Evolutionary conservation across 2,797 vertebrate species (phyloP).

Genomic region (Calcarius lapponicus): DNA sequence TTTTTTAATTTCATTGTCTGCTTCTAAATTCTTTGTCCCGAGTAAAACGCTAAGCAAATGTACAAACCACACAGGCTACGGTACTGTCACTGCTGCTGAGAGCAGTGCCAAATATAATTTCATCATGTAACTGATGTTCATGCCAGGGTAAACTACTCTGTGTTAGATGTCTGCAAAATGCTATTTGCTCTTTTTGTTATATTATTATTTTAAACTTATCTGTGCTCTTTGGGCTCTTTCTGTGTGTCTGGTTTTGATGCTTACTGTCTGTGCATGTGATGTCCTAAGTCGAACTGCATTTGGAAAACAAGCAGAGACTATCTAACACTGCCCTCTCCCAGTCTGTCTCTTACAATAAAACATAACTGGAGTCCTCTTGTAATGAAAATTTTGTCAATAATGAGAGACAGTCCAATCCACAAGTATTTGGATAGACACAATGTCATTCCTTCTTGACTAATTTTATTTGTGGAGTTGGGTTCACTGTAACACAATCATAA

Average conservation of each 20-base stretch:
- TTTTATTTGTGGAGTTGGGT: slow-evolving; percentile 56
- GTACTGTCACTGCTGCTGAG: slow-evolving; percentile 28
- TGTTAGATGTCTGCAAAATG: slow-evolving; percentile 63
- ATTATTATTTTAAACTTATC: slow-evolving; percentile 70
- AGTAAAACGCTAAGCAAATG: slow-evolving; percentile 7
- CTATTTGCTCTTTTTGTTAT: slow-evolving; percentile 48
- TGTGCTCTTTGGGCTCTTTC: not conserved
- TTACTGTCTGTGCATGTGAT: not conserved
- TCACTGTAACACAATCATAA: slow-evolving; percentile 42
- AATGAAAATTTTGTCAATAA: slow-evolving; percentile 40
- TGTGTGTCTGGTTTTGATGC: not conserved
- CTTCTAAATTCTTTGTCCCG: slow-evolving; percentile 65
- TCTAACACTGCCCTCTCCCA: not conserved
- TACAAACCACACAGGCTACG: slow-evolving; percentile 45
- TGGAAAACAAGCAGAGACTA: not conserved
- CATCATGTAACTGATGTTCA: slow-evolving; percentile 64
- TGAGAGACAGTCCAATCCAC: slow-evolving; percentile 9
- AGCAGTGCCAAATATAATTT: slow-evolving; percentile 68
- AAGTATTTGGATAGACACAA: slow-evolving; percentile 55
- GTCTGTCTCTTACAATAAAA: not conserved
- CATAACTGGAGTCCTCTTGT: not conserved
- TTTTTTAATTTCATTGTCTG: slow-evolving; percentile 17
- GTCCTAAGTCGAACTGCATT: not conserved
- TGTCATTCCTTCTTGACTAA: slow-evolving; percentile 43
- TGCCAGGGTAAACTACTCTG: slow-evolving; percentile 64